A percentile compares a stretch with the other conserved stretches of the same genome.
Conservation (phyloP, 2,113 vertebrate genomes). For the Cinclus cinclus region DNA sequence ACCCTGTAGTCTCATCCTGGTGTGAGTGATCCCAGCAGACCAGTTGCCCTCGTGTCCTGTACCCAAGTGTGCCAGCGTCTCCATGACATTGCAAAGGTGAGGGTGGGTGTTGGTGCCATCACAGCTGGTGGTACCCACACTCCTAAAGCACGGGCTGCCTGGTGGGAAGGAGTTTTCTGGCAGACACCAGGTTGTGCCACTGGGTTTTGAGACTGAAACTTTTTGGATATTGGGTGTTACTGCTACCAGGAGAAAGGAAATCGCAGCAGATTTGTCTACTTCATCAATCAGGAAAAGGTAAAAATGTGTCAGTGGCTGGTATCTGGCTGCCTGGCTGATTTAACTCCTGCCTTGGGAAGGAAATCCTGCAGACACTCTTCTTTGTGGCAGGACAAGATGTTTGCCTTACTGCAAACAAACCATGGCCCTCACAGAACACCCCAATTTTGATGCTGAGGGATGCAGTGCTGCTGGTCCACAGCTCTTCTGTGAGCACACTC, state of each 20-base stretch:
- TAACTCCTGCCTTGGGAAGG: neutral
- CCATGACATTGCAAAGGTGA: neutral
- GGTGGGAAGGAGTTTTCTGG: neutral
- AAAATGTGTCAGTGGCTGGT: neutral
- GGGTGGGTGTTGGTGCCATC: neutral
- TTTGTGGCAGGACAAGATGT: rapidly evolving
- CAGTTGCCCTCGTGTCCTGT: rapidly evolving
- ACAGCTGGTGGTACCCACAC: neutral
- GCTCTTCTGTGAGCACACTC: neutral
- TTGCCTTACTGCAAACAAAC: neutral
- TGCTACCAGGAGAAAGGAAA: neutral
- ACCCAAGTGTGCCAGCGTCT: rapidly evolving
- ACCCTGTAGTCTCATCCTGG: neutral
- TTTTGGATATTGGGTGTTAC: neutral
- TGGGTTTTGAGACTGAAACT: neutral
- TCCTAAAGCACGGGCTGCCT: neutral
- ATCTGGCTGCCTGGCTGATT: neutral
- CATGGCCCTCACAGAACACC: neutral
- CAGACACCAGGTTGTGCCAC: rapidly evolving
- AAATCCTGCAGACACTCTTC: neutral
- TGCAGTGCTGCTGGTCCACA: neutral
- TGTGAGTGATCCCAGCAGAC: neutral
- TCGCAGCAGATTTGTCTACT: neutral
- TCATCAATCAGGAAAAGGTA: neutral
- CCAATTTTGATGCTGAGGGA: neutral